Evolutionary conservation across 2,797 vertebrate species (phyloP).

Genomic region (Thripadectes ignobilis): DNA sequence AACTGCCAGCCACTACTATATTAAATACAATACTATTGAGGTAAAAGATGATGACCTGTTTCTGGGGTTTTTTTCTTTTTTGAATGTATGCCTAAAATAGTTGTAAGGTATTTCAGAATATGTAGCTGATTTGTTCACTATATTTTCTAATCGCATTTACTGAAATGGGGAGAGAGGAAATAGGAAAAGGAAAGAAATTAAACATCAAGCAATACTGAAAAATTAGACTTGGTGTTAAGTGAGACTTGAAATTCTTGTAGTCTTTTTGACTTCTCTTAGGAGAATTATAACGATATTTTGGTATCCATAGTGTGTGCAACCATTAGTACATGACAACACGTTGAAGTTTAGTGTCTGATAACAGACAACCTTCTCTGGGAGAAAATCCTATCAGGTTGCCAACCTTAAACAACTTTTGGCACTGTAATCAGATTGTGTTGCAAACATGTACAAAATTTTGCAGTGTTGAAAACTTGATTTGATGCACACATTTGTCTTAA

Average conservation of each 20-base stretch:
- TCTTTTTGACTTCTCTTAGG: not conserved
- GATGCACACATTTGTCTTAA: not conserved
- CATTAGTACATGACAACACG: not conserved
- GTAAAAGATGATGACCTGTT: slow-evolving; percentile 70
- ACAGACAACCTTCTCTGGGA: not conserved
- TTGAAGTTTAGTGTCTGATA: not conserved
- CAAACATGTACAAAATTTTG: not conserved
- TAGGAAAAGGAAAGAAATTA: not conserved
- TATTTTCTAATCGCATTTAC: not conserved
- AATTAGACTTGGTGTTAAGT: not conserved
- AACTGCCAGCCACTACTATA: slow-evolving; percentile 98
- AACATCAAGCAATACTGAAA: not conserved
- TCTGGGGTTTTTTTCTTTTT: not conserved
- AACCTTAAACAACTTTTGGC: not conserved
- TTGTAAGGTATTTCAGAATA: not conserved
- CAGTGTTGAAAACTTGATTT: not conserved
- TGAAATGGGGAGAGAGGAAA: not conserved
- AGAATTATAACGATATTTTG: not conserved
- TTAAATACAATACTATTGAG: slow-evolving; percentile 98
- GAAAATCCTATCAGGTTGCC: not conserved
- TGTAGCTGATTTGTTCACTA: not conserved
- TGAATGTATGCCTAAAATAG: not conserved
- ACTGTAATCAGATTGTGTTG: not conserved
- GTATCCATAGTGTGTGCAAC: not conserved
- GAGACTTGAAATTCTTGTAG: not conserved